A percentile compares a stretch with the other conserved stretches of the same genome.
Conservation (phyloP, 2,888 invertebrate species). For the Hypsopygia costalis region DNA sequence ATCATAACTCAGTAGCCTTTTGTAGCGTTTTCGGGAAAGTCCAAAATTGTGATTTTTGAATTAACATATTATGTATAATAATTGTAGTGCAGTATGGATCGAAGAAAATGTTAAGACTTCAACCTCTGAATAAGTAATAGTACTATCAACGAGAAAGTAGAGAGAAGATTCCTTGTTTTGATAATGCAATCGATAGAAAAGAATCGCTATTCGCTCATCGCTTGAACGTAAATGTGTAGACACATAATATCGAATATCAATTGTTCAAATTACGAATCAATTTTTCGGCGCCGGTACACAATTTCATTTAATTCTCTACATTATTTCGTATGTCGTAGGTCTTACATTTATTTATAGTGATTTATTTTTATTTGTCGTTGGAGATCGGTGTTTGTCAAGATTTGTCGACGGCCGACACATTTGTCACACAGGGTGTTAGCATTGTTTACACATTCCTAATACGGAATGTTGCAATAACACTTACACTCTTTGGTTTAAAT, state of each 20-base stretch:
- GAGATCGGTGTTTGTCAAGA: constrained; percentile 4
- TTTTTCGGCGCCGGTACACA: constrained; percentile 1
- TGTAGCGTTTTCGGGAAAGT: too few relatives aligned
- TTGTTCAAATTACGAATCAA: constrained; percentile 7
- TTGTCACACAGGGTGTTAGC: background rate
- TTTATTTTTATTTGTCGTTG: background rate
- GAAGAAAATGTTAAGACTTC: too few relatives aligned
- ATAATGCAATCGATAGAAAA: too few relatives aligned
- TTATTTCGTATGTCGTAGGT: background rate
- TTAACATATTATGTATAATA: too few relatives aligned
- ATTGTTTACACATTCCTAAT: constrained; percentile 7
- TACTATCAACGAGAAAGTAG: too few relatives aligned
- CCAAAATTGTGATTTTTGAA: too few relatives aligned
- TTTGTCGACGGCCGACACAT: background rate
- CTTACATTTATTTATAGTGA: background rate
- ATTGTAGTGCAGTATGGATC: too few relatives aligned
- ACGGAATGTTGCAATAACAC: background rate
- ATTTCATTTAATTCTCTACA: constrained; percentile 1
- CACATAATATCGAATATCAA: constrained; percentile 3
- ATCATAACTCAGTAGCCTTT: too few relatives aligned
- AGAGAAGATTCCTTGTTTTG: too few relatives aligned
- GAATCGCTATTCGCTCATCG: constrained; percentile 3
- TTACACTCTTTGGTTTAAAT: background rate
- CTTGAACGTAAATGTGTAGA: background rate
- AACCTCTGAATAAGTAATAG: too few relatives aligned